Evolutionary conservation across 1,140 invertebrate genomes (phyloP).

Genomic region (Procambarus virginalis): DNA sequence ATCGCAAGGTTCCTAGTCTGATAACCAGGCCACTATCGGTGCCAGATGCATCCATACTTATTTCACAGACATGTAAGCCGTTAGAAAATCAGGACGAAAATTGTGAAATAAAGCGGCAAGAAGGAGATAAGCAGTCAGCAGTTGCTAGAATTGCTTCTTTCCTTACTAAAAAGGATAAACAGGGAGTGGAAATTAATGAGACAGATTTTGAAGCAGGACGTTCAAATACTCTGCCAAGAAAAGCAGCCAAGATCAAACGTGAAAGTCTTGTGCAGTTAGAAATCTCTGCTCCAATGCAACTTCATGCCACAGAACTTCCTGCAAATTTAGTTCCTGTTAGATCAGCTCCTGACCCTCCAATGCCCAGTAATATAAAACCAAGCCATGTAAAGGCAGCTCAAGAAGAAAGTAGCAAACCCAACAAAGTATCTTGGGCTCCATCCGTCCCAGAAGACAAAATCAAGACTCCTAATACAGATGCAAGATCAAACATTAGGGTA

Average conservation of each 20-base stretch:
- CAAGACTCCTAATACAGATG: constrained; percentile 30
- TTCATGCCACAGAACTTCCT: constrained; percentile 69
- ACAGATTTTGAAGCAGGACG: constrained; percentile 44
- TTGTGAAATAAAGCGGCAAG: constrained; percentile 19
- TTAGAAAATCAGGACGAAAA: constrained; percentile 3
- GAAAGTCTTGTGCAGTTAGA: constrained; percentile 69
- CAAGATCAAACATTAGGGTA: constrained; percentile 40
- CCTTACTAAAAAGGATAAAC: constrained; percentile 68
- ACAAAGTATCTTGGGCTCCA: constrained; percentile 69
- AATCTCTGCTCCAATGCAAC: constrained; percentile 69
- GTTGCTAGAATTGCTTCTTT: constrained; percentile 69
- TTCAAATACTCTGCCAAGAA: constrained; percentile 67
- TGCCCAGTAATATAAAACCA: constrained; percentile 50
- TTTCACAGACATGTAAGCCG: constrained; percentile 27
- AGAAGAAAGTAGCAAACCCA: constrained; percentile 48
- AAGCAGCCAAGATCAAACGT: constrained; percentile 69
- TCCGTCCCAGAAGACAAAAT: constrained; percentile 60
- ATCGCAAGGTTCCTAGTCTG: constrained; percentile 42
- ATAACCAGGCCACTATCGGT: constrained; percentile 63
- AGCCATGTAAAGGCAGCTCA: constrained; percentile 55
- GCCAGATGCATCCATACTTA: constrained; percentile 63
- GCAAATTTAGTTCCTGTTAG: constrained; percentile 69
- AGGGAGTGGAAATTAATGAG: constrained; percentile 30
- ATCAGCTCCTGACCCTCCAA: constrained; percentile 66
- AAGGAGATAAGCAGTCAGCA: constrained; percentile 59